phyloP scores from a whole-genome alignment of 2,797 vertebrate genomes.

The Crocodylus rhombifer region DNA sequence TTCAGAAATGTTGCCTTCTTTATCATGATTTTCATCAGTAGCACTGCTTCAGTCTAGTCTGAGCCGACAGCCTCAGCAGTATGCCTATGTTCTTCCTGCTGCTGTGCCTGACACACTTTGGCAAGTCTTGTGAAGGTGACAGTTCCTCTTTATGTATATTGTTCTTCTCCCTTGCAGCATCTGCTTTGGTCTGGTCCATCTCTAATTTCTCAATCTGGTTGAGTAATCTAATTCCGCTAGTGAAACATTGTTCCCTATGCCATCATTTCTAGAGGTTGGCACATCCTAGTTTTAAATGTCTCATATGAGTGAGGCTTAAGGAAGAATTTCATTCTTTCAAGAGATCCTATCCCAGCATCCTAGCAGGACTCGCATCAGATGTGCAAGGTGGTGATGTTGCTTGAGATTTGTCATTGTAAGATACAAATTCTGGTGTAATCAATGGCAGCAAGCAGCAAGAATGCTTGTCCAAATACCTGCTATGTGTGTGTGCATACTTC shows the following conservation, averaged over 20 bases:
- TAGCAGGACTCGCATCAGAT: background rate
- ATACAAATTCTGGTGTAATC: background rate
- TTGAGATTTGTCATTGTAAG: background rate
- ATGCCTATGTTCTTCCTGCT: no score
- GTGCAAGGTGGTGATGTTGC: background rate
- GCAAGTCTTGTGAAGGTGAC: background rate
- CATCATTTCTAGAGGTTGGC: background rate
- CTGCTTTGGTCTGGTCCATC: background rate
- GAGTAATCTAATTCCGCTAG: background rate
- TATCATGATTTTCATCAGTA: background rate
- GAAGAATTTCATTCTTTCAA: background rate
- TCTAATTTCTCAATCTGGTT: background rate
- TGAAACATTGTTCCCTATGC: background rate
- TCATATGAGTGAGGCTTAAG: background rate
- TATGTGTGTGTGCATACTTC: background rate
- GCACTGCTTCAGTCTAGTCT: background rate
- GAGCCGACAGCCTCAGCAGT: background rate
- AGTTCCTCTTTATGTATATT: background rate
- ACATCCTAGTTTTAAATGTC: background rate
- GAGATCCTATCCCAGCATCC: background rate
- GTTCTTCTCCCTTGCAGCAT: background rate
- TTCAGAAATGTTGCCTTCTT: background rate
- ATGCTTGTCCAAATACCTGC: background rate
- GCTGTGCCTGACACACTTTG: background rate
- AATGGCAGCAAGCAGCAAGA: background rate